Percentiles rank a stretch among this genome's conserved stretches.
phyloP scores from a whole-genome alignment of 2,113 vertebrate species.

The Anhinga rufa region DNA sequence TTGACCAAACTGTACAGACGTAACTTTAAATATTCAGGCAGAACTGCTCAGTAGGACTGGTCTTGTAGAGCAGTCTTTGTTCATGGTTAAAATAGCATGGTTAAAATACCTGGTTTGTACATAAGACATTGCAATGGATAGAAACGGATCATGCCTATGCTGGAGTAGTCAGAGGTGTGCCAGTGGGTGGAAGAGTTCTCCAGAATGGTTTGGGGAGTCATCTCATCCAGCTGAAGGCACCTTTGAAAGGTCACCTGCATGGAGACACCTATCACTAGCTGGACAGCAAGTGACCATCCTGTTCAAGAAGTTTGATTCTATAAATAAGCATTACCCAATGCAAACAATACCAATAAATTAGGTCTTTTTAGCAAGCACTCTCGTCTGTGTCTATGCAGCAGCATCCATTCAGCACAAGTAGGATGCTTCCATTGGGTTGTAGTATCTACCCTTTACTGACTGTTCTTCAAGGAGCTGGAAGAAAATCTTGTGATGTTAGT shows the following conservation, averaged over 20 bases:
- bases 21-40: neutral
- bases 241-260: neutral
- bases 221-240: neutral
- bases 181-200: neutral
- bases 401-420: neutral
- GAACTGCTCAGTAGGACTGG: neutral
- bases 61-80: neutral
- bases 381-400: accelerated
- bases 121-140: neutral
- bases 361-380: neutral
- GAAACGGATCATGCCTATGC: neutral
- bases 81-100: neutral
- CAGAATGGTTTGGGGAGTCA: neutral
- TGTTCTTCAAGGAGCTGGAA: neutral
- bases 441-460: neutral
- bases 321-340: neutral
- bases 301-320: neutral
- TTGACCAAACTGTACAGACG: neutral
- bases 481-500: neutral
- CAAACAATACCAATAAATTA: neutral
- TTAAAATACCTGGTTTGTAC: neutral
- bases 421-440: neutral
- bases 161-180: neutral
- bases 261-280: neutral
- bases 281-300: neutral